A percentile compares a stretch with the other conserved stretches of the same genome.
These are phyloP conservation scores for Euclidia mi DNA, from an alignment of 2,888 invertebrate species.

Conservation along the genomic window DNA sequence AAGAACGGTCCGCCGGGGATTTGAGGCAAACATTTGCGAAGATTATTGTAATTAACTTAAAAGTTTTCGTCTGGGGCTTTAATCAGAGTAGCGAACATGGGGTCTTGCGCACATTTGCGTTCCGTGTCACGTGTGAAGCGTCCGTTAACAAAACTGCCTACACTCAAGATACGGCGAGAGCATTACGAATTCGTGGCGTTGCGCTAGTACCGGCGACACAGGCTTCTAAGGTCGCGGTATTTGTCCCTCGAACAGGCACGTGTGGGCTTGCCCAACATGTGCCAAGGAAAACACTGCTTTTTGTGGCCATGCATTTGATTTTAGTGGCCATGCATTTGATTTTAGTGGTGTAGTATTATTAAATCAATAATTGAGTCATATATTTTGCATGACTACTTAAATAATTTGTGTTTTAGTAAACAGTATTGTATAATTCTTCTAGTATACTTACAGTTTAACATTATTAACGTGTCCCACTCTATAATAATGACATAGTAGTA, in stretches of 20 bases:
- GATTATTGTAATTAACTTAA: slow-evolving; percentile 40
- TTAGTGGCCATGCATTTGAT: too few species aligned
- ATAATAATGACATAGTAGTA: too few species aligned
- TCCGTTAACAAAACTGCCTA: slow-evolving; percentile 55
- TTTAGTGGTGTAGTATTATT: not conserved
- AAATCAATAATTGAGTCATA: too few species aligned
- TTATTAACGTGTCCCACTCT: too few species aligned
- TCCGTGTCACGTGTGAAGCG: slow-evolving; percentile 53
- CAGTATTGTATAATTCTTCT: too few species aligned
- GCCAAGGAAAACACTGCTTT: slow-evolving; percentile 35
- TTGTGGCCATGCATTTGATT: slow-evolving; percentile 4
- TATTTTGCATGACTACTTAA: too few species aligned
- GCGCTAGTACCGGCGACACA: slow-evolving; percentile 36
- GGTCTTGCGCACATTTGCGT: slow-evolving; percentile 41
- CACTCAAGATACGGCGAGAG: slow-evolving; percentile 40
- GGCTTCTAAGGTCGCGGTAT: slow-evolving; percentile 47
- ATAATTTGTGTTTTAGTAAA: too few species aligned
- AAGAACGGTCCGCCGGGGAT: slow-evolving; percentile 15
- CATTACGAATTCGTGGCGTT: slow-evolving; percentile 53
- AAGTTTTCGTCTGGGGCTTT: slow-evolving; percentile 29
- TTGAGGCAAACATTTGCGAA: slow-evolving; percentile 25
- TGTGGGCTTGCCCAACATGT: slow-evolving; percentile 35
- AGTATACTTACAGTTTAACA: too few species aligned
- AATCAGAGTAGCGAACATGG: slow-evolving; percentile 35
- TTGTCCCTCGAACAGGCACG: slow-evolving; percentile 49